phyloP scores from a whole-genome alignment of 1,140 invertebrate species.

The Drosophila tsacasi region DNA sequence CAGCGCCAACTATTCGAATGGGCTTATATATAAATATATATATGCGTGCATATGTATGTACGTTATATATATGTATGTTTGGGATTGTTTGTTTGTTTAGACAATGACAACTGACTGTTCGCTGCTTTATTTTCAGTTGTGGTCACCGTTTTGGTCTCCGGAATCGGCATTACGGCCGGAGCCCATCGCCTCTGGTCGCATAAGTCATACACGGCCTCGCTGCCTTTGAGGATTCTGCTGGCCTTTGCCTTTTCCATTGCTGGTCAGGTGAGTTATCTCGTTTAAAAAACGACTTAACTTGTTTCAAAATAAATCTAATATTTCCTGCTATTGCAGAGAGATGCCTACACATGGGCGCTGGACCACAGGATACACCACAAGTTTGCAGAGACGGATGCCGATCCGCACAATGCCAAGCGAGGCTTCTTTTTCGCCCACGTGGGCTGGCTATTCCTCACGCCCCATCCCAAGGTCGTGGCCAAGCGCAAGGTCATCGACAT shows the following conservation, averaged over 20 bases:
- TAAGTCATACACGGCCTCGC: constrained; percentile 92
- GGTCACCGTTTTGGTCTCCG: constrained; percentile 85
- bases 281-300: too few relatives aligned
- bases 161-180: constrained; percentile 92
- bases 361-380: constrained; percentile 94
- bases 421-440: constrained; percentile 94
- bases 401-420: constrained; percentile 92
- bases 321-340: constrained; percentile 85
- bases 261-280: constrained; percentile 86
- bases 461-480: constrained; percentile 91
- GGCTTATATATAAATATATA: not conserved
- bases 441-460: constrained; percentile 92
- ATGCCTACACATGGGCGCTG: constrained; percentile 91
- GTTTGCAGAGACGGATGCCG: constrained; percentile 92
- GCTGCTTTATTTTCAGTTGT: constrained; percentile 86
- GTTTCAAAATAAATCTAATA: not conserved
- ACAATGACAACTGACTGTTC: constrained; percentile 36
- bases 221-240: constrained; percentile 90
- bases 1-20: constrained; percentile 20
- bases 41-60: not conserved
- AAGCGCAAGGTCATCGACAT: constrained; percentile 92
- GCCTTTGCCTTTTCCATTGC: constrained; percentile 89
- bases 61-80: not conserved
- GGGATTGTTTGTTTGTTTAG: constrained; percentile 25
- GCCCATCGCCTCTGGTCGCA: constrained; percentile 94